Base-by-base conservation (phyloP, 1,140 invertebrate genomes). In the Cepaea nemoralis region DNA sequence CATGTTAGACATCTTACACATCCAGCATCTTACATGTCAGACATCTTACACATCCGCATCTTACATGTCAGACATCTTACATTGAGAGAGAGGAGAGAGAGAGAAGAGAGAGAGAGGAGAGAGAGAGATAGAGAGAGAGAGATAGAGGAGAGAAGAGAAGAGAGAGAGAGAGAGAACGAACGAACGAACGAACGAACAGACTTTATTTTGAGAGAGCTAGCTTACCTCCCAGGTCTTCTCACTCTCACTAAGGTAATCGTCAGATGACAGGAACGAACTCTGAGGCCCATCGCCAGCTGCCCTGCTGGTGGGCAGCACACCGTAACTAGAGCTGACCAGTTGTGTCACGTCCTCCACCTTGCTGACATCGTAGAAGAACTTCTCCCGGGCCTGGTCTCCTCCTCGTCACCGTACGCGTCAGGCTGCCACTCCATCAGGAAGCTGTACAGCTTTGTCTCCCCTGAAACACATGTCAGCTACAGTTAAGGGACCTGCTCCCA, bases 361-460 rank as follows among this genome's bases (percentile, higher is more conserved):
- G 0, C 48, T 24, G 27, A 48, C 24, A 42, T 79, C 77, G 27
- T 55, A 79, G 77, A 79, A 79, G n/a, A 79, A 79, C 19, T 69
- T 67, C 63, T 79, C 77, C 33, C 77, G 3, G 35, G 35, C 31
- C 31, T 37, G 6, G 37, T 69, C 77, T 79, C 37, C 39, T 79
- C 77, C 63, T 79, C 59, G 39, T 97, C 97, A 70, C 97, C 97
- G 91, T 99, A 99, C 50, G 97, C 93, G 84, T 96, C 94, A 66
- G 97, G 96, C 73, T 97, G 95, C 97, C 97, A 98, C 85, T 96
- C 95, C 86, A 97, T 95, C 84, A 98, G 95, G 92, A 98, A 98
- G 90, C 95, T 96, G 93, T 97, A 99, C 78, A 99, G 92, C 88
- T 97, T n/a, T 96, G 91, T 98, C 97, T 85, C 97, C 96, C 92